Conservation (phyloP, 2,797 vertebrate species). For the Melanogrammus aeglefinus region DNA sequence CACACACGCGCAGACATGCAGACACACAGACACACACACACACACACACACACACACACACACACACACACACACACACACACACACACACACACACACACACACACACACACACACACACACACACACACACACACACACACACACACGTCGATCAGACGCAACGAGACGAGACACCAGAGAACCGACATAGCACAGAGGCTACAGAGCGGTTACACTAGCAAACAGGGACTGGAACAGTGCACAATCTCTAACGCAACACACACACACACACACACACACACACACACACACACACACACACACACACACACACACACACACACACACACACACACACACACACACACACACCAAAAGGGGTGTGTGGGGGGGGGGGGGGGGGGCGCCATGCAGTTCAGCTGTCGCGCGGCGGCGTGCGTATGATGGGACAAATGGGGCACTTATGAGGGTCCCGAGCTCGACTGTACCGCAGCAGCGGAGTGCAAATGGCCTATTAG, state of each 20-base stretch:
- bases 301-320: background rate
- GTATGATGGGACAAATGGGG: constrained; percentile 45
- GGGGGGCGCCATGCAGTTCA: background rate
- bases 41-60: no score
- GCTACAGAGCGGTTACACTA: no score
- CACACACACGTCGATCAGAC: background rate
- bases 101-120: no score
- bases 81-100: no score
- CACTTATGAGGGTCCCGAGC: constrained; percentile 45
- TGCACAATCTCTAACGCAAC: background rate
- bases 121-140: no score
- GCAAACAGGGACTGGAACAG: no score
- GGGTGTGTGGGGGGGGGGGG: no score
- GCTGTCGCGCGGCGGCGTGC: background rate
- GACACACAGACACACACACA: background rate
- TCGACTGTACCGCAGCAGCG: constrained; percentile 65
- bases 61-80: no score
- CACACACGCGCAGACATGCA: background rate
- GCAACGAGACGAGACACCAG: no score
- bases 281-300: background rate
- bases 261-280: background rate
- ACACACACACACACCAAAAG: no score
- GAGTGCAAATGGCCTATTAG: constrained; percentile 80
- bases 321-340: background rate
- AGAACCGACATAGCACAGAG: no score